Evolutionary conservation across 2,113 vertebrate genomes (phyloP), one percentile per base, ranked within the genome.

Genomic region (Chionis minor): DNA sequence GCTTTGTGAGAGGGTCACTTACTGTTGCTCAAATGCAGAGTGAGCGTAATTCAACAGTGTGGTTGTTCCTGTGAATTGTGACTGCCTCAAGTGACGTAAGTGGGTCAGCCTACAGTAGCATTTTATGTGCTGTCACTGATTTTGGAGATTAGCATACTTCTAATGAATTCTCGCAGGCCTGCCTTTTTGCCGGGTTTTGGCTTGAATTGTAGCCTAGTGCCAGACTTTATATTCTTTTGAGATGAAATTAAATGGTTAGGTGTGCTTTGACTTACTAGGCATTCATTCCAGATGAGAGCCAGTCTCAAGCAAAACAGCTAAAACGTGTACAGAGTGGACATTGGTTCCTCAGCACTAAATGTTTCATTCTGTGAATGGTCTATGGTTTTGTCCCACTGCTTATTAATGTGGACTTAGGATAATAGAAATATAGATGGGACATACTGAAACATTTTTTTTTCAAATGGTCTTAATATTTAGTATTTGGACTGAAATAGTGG

Each of bases 211-310:
- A 67, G 61, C 9, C 6, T 66, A 7, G 8, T 86, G 26, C 13
- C 26, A 72, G 30, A 45, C n/a, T n/a, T 71, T 6, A 19, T 5
- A 23, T 58, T 70, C 3, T 58, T 81, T 87, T 54, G 28, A 87
- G 23, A 9, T 49, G 6, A 59, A 90, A 61, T 35, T 4, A 69
- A 73, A 58, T 0, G 0, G 8, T 66, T 66, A 67, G 6, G 3
- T 86, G 42, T 13, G 17, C 35, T 94, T 80, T 47, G 12, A 14
- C 47, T 62, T 84, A 54, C 49, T 15, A 44, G 35, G 3, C 14
- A 21, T 70, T 84, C 9, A 59, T 88, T 80, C 14, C 5, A 69
- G 10, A 44, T 44, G n/a, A 86, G 24, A 89, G 27, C 33, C 3
- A 35, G 9, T 70, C 27, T 84, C 19, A 14, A 54, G 32, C 70